Conservation (phyloP, 2,113 vertebrate genomes). For the Periophthalmodon schlosseri region DNA sequence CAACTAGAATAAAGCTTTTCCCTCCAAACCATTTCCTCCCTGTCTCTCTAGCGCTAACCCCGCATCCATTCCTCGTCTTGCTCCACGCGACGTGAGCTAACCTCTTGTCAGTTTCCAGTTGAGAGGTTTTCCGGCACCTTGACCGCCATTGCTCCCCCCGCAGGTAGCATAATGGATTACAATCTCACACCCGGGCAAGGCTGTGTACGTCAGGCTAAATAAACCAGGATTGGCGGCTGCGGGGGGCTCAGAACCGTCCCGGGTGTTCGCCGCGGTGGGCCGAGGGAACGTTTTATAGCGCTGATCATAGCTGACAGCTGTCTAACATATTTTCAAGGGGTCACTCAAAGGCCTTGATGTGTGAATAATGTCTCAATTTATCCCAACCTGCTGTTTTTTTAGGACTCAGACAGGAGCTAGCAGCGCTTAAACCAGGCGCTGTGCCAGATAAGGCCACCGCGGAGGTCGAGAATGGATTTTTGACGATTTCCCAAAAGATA, state of each 20-base stretch:
- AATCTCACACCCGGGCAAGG: constrained; percentile 38
- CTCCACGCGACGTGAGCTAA: constrained; percentile 29
- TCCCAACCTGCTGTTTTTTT: constrained; percentile 1
- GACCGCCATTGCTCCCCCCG: constrained; percentile 20
- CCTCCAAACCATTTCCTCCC: neutral
- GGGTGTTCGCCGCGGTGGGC: constrained; percentile 39
- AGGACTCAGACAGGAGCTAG: neutral
- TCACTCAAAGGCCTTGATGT: constrained; percentile 34
- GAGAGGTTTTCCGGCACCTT: neutral
- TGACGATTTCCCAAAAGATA: constrained; percentile 20
- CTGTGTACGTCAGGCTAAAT: constrained; percentile 40
- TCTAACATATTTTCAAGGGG: constrained; percentile 37
- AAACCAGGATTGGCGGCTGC: constrained; percentile 29
- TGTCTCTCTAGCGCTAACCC: neutral
- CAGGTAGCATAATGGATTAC: constrained; percentile 40
- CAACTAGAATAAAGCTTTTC: neutral
- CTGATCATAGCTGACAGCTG: constrained; percentile 58
- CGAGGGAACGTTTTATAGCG: constrained; percentile 38
- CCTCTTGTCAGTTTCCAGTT: constrained; percentile 35
- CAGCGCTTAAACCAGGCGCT: neutral
- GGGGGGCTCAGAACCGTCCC: constrained; percentile 31
- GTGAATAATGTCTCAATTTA: constrained; percentile 37
- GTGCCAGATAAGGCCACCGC: constrained; percentile 3
- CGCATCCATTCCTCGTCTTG: constrained; percentile 13
- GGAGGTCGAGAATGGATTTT: constrained; percentile 26